Conservation (phyloP, 2,888 invertebrate species). For the Neoscelio sp. region DNA sequence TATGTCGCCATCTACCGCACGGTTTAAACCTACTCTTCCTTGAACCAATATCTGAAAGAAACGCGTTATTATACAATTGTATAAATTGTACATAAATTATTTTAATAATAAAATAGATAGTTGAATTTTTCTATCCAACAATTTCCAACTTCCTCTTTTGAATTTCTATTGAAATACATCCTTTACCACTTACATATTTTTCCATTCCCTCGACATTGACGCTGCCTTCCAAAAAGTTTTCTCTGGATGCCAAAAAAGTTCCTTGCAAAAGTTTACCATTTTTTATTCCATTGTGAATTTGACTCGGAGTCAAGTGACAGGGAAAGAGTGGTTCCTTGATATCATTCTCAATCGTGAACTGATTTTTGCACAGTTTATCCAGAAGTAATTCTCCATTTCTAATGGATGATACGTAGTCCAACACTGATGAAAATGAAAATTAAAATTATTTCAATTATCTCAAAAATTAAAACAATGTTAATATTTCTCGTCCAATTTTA, state of each 20-base stretch:
- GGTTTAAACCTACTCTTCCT: slow-evolving; percentile 93
- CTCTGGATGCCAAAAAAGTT: slow-evolving; percentile 92
- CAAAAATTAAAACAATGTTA: slow-evolving; percentile 1
- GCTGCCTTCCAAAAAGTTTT: slow-evolving; percentile 97
- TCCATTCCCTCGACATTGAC: slow-evolving; percentile 92
- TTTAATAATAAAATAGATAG: background rate
- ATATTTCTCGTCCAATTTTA: too few relatives aligned
- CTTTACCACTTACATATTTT: slow-evolving; percentile 90
- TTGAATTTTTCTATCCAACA: too few relatives aligned
- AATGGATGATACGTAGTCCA: slow-evolving; percentile 91
- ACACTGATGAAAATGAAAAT: slow-evolving; percentile 83
- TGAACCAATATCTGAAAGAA: slow-evolving; percentile 89
- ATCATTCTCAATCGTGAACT: slow-evolving; percentile 85
- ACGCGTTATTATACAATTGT: too few relatives aligned
- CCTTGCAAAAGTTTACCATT: slow-evolving; percentile 91
- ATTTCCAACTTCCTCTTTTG: too few relatives aligned
- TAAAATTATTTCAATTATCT: slow-evolving; percentile 2
- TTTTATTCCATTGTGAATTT: slow-evolving; percentile 92
- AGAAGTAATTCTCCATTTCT: slow-evolving; percentile 87
- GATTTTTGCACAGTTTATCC: slow-evolving; percentile 92
- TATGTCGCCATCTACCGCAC: slow-evolving; percentile 97
- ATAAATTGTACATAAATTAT: too few relatives aligned
- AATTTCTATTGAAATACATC: too few relatives aligned
- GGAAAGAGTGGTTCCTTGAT: slow-evolving; percentile 90
- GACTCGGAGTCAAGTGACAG: slow-evolving; percentile 91